A percentile compares a stretch with the other conserved stretches of the same genome.
These are phyloP conservation scores for Crocidura indochinensis DNA, from an alignment of 2,797 vertebrate species.

Conservation along the genomic window DNA sequence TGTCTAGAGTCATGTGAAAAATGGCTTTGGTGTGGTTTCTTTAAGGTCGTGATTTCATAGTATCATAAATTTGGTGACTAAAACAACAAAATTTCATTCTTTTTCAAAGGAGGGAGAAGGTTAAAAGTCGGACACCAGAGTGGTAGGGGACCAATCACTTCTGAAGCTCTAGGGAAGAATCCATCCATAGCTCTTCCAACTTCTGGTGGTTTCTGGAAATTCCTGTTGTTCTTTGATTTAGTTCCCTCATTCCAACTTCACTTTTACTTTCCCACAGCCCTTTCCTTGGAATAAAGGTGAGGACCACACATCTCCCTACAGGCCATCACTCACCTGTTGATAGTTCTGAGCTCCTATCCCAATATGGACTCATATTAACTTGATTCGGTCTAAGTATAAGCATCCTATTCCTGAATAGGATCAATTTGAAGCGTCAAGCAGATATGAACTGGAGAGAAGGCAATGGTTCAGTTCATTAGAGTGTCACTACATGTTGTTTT, in stretches of 20 bases:
- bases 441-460: neutral
- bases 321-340: neutral
- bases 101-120: neutral
- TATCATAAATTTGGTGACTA: neutral
- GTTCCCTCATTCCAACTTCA: neutral
- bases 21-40: neutral
- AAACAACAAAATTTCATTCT: constrained; percentile 23
- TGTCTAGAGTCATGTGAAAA: neutral
- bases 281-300: neutral
- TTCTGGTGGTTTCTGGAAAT: constrained; percentile 28
- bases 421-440: neutral
- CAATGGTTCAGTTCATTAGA: too few relatives aligned
- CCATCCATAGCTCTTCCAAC: neutral
- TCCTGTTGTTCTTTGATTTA: neutral
- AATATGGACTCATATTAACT: neutral
- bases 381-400: neutral
- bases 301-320: neutral
- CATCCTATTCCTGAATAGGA: constrained; percentile 6
- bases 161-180: neutral
- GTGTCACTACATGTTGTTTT: neutral
- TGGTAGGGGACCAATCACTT: neutral
- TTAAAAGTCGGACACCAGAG: neutral
- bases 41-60: neutral
- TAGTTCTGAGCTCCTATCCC: neutral
- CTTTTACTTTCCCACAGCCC: neutral